A percentile compares a stretch with the other conserved stretches of the same genome.
Evolutionary conservation across 2,888 invertebrate genomes (phyloP).

Genomic region (Scrobipalpa costella): DNA sequence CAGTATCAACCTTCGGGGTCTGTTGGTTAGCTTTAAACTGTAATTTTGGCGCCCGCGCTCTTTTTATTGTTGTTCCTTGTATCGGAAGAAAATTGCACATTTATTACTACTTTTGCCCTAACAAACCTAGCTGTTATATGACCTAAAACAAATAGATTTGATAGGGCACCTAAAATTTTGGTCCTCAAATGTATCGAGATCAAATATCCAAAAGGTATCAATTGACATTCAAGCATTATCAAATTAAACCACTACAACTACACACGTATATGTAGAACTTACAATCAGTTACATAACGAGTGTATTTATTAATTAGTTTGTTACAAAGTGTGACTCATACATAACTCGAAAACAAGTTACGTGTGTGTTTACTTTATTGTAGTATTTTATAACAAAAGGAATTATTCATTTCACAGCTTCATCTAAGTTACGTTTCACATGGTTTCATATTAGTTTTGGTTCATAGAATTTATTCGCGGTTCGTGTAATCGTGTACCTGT

Average conservation of each 20-base stretch:
- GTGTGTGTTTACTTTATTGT: slow-evolving; percentile 2
- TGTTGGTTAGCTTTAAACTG: too few relatives aligned
- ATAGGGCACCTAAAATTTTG: too few relatives aligned
- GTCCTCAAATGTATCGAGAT: too few relatives aligned
- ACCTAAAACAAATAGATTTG: too few relatives aligned
- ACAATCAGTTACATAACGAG: slow-evolving; percentile 8
- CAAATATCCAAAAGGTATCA: background rate
- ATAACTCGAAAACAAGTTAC: slow-evolving; percentile 15
- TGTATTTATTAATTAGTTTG: slow-evolving; percentile 6
- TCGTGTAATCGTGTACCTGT: slow-evolving; percentile 39
- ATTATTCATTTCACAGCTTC: slow-evolving; percentile 16
- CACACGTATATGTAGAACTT: background rate
- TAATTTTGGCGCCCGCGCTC: too few relatives aligned
- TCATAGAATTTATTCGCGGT: background rate
- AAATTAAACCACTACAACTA: background rate
- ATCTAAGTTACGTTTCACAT: background rate
- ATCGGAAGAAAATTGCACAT: too few relatives aligned
- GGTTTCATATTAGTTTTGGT: slow-evolving; percentile 8
- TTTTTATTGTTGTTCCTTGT: too few relatives aligned
- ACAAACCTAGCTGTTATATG: too few relatives aligned
- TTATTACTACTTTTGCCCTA: too few relatives aligned
- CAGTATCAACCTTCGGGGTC: too few relatives aligned
- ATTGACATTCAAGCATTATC: slow-evolving; percentile 4
- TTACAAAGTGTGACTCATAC: slow-evolving; percentile 3
- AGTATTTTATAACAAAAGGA: slow-evolving; percentile 10